These are phyloP conservation scores for Cottoperca gobio DNA, from an alignment of 2,797 vertebrate species.

Conservation along the genomic window DNA sequence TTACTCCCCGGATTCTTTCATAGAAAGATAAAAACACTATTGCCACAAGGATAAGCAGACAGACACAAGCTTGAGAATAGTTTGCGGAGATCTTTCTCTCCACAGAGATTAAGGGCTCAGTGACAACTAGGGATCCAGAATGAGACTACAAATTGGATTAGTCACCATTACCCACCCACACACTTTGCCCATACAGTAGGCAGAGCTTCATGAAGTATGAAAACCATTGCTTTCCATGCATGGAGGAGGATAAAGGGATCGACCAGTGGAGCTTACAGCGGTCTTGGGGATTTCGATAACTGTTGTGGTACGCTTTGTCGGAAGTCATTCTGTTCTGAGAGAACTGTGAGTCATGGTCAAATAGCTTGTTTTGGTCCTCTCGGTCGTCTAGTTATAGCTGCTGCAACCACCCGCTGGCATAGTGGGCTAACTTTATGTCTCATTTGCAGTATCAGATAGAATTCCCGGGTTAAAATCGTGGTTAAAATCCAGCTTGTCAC, in stretches of 20 bases:
- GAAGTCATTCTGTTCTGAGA: constrained; percentile 28
- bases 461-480: background rate
- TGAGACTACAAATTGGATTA: constrained; percentile 87
- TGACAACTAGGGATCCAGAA: constrained; percentile 77
- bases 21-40: constrained; percentile 60
- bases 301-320: constrained; percentile 52
- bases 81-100: constrained; percentile 67
- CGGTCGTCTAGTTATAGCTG: constrained; percentile 7
- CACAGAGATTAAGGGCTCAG: constrained; percentile 81
- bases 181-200: constrained; percentile 54
- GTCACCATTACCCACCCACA: constrained; percentile 77
- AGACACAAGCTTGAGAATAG: constrained; percentile 69
- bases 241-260: constrained; percentile 57
- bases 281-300: constrained; percentile 53
- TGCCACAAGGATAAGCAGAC: constrained; percentile 58
- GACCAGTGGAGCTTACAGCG: constrained; percentile 49
- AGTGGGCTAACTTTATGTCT: background rate
- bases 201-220: constrained; percentile 46
- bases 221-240: constrained; percentile 51
- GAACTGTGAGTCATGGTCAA: constrained; percentile 64
- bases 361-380: constrained; percentile 50
- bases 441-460: background rate
- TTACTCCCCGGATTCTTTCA: constrained; percentile 62
- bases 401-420: constrained; percentile 17
- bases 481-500: background rate